A percentile compares a stretch with the other conserved stretches of the same genome.
These are phyloP conservation scores for Epizoanthus rinbou DNA, from an alignment of 92 coral and sea anemone species.

Conservation along the genomic window DNA sequence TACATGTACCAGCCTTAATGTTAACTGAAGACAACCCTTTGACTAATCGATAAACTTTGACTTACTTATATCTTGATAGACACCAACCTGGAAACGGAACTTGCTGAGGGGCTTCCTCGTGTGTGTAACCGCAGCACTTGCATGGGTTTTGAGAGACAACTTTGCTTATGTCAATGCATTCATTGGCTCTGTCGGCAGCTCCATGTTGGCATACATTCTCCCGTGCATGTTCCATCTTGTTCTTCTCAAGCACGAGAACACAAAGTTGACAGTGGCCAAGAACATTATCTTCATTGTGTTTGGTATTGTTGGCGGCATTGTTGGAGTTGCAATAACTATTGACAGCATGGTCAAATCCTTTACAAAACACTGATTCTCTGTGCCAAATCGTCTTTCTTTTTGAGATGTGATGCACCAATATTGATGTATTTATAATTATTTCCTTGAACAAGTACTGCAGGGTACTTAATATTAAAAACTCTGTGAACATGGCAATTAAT, in stretches of 20 bases:
- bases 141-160: constrained; percentile 69
- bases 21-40: too few relatives aligned
- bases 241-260: constrained; percentile 66
- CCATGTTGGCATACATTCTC: constrained; percentile 81
- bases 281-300: constrained; percentile 68
- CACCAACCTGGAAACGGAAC: constrained; percentile 83
- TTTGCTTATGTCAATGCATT: constrained; percentile 89
- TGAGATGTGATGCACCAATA: too few relatives aligned
- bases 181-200: constrained; percentile 87
- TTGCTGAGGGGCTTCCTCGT: constrained; percentile 70
- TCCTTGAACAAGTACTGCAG: too few relatives aligned
- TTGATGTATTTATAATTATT: too few relatives aligned
- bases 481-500: neutral
- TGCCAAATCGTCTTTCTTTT: too few relatives aligned
- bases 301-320: constrained; percentile 84
- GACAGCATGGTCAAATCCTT: constrained; percentile 63
- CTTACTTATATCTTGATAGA: constrained; percentile 35
- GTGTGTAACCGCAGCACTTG: constrained; percentile 68
- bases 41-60: neutral
- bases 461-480: neutral
- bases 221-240: constrained; percentile 78
- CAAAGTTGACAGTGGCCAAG: constrained; percentile 71
- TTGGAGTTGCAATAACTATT: constrained; percentile 83
- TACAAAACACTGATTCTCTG: constrained; percentile 21
- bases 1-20: too few relatives aligned